These are phyloP conservation scores for Scartelaos histophorus DNA, from an alignment of 2,113 vertebrate genomes.

Conservation along the genomic window DNA sequence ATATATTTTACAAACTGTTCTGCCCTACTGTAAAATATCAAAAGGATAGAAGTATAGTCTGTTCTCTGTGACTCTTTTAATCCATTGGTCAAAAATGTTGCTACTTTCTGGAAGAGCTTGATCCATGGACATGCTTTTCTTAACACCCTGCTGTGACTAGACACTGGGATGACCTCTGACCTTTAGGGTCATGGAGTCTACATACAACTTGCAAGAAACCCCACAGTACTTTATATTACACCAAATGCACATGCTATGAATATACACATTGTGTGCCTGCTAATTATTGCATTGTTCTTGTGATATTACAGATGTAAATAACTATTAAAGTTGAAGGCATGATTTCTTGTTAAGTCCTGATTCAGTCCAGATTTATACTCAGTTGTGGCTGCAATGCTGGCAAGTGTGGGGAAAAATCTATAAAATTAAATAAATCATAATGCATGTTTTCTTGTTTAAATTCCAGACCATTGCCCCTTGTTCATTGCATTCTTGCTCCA, in stretches of 20 bases:
- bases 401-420: too few relatives aligned
- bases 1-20: too few relatives aligned
- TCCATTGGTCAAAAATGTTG: not conserved
- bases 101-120: not conserved
- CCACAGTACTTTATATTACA: not conserved
- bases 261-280: too few relatives aligned
- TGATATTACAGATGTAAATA: not conserved
- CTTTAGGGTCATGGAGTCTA: conserved; percentile 48
- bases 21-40: too few relatives aligned
- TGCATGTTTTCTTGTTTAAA: too few relatives aligned
- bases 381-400: too few relatives aligned
- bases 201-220: conserved; percentile 11
- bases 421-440: too few relatives aligned
- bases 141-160: conserved; percentile 56
- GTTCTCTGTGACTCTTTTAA: not conserved
- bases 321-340: not conserved
- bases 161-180: conserved; percentile 64
- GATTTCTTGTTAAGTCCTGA: not conserved
- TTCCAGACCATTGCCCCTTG: not conserved
- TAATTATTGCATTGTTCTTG: too few relatives aligned
- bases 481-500: not conserved
- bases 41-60: not conserved
- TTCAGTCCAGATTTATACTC: not conserved
- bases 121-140: conserved; percentile 40
- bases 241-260: too few relatives aligned